A percentile compares a stretch with the other conserved stretches of the same genome.
phyloP scores from a whole-genome alignment of 2,113 vertebrate genomes.

The Glaucidium brasilianum region DNA sequence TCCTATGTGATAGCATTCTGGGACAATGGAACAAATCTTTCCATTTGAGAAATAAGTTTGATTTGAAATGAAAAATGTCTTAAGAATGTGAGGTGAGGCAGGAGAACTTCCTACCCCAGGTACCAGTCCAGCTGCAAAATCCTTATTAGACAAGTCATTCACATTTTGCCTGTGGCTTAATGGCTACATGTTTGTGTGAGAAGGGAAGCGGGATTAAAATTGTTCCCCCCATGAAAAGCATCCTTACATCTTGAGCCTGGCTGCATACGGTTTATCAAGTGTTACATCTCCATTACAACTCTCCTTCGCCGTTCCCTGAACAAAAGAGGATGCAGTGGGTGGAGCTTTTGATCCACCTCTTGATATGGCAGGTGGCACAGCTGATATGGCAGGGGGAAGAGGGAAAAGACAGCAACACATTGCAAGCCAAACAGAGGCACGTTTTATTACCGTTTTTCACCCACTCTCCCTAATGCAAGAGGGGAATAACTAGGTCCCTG shows the following conservation, averaged over 20 bases:
- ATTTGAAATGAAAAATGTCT: conserved; percentile 10
- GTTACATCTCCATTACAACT: conserved; percentile 20
- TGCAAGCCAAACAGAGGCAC: background rate
- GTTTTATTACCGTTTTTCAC: background rate
- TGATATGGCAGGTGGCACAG: conserved; percentile 37
- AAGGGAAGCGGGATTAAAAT: background rate
- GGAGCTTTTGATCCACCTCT: conserved; percentile 46
- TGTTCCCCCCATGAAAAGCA: background rate
- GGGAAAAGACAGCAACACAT: background rate
- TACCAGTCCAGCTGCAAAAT: conserved; percentile 5
- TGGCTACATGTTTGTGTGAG: background rate
- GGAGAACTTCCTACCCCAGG: background rate
- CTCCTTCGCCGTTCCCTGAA: background rate
- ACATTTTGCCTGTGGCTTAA: background rate
- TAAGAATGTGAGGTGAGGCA: background rate
- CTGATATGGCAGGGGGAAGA: background rate
- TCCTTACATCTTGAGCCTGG: background rate
- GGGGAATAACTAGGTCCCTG: background rate
- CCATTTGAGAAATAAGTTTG: conserved; percentile 55
- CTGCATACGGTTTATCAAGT: background rate
- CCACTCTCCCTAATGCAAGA: background rate
- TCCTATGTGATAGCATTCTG: conserved; percentile 40
- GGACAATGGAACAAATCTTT: conserved; percentile 38
- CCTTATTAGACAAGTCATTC: background rate
- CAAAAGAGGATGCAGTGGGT: conserved; percentile 46